A percentile compares a stretch with the other conserved stretches of the same genome.
Conservation (phyloP, 2,888 invertebrate species). For the Neoaliturus tenellus region DNA sequence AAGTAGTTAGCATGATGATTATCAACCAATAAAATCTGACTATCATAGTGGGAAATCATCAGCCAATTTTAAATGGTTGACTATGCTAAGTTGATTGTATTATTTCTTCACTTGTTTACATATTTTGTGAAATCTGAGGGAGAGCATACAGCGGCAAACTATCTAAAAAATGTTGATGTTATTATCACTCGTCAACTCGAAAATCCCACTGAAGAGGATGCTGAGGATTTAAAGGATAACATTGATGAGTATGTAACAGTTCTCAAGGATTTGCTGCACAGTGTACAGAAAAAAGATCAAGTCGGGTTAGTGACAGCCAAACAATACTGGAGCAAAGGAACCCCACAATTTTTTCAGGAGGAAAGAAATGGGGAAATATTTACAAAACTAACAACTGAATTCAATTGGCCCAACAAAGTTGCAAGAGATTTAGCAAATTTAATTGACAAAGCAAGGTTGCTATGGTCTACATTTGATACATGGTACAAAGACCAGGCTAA, state of each 20-base stretch:
- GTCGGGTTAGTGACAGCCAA: conserved; percentile 10
- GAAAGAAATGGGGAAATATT: conserved; percentile 23
- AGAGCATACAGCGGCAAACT: conserved; percentile 13
- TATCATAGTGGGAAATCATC: not conserved
- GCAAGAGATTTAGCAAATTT: not conserved
- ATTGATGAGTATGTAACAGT: conserved; percentile 22
- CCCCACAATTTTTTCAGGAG: conserved; percentile 11
- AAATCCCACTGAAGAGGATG: conserved; percentile 16
- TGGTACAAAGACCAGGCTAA: conserved; percentile 20
- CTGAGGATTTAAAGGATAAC: conserved; percentile 30
- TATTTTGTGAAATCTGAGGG: not conserved
- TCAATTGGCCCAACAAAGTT: conserved; percentile 23
- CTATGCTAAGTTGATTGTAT: not conserved
- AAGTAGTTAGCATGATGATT: too few relatives aligned
- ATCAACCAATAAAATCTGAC: not conserved
- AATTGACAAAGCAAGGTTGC: conserved; percentile 11
- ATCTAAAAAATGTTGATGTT: conserved; percentile 6
- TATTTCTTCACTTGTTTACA: not conserved
- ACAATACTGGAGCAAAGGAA: conserved; percentile 28
- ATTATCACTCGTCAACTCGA: conserved; percentile 23
- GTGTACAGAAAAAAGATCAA: conserved; percentile 8
- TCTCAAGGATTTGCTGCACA: not conserved
- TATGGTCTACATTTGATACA: conserved; percentile 20
- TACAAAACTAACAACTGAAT: conserved; percentile 9
- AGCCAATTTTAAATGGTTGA: not conserved